Evolutionary conservation across 2,888 invertebrate species (phyloP).

Genomic region (Dastarcus helophoroides): DNA sequence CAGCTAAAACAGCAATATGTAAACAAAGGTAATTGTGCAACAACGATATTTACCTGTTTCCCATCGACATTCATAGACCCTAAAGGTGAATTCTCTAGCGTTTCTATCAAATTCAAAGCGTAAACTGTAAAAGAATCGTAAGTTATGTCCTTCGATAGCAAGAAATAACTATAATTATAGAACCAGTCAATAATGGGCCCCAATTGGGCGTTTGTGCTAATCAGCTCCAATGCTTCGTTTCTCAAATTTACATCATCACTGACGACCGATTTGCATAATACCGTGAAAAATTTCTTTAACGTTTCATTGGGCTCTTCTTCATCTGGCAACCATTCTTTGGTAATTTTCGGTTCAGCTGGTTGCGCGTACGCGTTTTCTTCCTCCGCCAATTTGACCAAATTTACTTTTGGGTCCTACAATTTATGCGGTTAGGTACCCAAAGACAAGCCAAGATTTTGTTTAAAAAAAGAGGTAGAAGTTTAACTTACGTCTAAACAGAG

Average conservation of each 20-base stretch:
- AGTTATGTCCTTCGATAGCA: constrained; percentile 44
- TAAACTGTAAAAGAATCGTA: constrained; percentile 31
- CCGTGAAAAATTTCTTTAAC: constrained; percentile 28
- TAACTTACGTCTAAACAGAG: constrained; percentile 31
- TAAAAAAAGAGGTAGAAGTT: too few relatives aligned
- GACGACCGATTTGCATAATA: constrained; percentile 38
- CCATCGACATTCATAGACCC: constrained; percentile 45
- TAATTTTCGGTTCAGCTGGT: constrained; percentile 24
- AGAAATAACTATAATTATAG: constrained; percentile 46
- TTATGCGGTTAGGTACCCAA: constrained; percentile 2
- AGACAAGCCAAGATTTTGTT: too few relatives aligned
- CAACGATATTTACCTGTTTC: constrained; percentile 41
- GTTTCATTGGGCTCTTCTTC: constrained; percentile 20
- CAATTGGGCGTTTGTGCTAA: constrained; percentile 45
- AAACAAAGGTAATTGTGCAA: not conserved
- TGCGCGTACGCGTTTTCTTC: constrained; percentile 24
- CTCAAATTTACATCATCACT: constrained; percentile 42
- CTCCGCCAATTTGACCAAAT: constrained; percentile 28
- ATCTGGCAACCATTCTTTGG: constrained; percentile 29
- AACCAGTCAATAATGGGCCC: constrained; percentile 50
- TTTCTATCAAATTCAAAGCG: constrained; percentile 45
- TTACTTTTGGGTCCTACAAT: constrained; percentile 23
- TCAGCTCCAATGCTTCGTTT: constrained; percentile 43
- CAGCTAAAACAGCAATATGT: constrained; percentile 19
- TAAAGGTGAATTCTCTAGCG: constrained; percentile 46